Percentiles rank a stretch among this genome's conserved stretches.
phyloP scores from a whole-genome alignment of 2,113 vertebrate species.

The Oncorhynchus nerka region DNA sequence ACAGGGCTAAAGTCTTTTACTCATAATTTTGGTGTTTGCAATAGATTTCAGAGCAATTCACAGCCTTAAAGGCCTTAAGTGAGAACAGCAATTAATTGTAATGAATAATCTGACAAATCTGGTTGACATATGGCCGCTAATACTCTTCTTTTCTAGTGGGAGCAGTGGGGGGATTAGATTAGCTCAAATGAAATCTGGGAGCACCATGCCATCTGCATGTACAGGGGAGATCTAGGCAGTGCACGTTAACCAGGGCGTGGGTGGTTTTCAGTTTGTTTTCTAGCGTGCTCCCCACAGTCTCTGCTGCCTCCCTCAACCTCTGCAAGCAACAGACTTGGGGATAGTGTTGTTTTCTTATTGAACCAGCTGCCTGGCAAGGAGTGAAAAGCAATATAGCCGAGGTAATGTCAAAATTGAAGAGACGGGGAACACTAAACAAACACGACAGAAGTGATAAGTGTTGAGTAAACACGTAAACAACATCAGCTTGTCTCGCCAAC shows the following conservation, averaged over 20 bases:
- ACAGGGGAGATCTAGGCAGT: conserved; percentile 75
- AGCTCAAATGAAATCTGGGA: conserved; percentile 99
- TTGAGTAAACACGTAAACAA: conserved; percentile 80
- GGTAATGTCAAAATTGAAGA: conserved; percentile 76
- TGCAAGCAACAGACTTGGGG: conserved; percentile 62
- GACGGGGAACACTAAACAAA: conserved; percentile 74
- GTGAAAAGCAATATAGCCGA: conserved; percentile 76
- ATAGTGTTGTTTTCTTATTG: conserved; percentile 76
- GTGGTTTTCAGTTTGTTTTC: conserved; percentile 79
- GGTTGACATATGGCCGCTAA: conserved; percentile 99
- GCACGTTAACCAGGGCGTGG: conserved; percentile 88
- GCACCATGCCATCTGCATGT: conserved; percentile 97
- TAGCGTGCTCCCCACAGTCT: conserved; percentile 64
- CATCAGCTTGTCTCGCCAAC: conserved; percentile 55
- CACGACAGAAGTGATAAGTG: conserved; percentile 79
- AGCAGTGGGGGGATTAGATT: conserved; percentile 99
- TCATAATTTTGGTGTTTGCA: conserved; percentile 99
- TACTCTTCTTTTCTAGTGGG: conserved; percentile 99
- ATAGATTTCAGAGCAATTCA: conserved; percentile 99
- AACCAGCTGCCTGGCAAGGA: conserved; percentile 93
- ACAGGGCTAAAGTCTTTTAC: conserved; percentile 99
- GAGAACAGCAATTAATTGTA: conserved; percentile 99
- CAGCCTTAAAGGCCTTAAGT: conserved; percentile 99
- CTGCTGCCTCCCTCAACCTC: conserved; percentile 53
- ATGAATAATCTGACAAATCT: conserved; percentile 99